Evolutionary conservation across 2,888 invertebrate species (phyloP).

Genomic region (Leucophenga maculata): DNA sequence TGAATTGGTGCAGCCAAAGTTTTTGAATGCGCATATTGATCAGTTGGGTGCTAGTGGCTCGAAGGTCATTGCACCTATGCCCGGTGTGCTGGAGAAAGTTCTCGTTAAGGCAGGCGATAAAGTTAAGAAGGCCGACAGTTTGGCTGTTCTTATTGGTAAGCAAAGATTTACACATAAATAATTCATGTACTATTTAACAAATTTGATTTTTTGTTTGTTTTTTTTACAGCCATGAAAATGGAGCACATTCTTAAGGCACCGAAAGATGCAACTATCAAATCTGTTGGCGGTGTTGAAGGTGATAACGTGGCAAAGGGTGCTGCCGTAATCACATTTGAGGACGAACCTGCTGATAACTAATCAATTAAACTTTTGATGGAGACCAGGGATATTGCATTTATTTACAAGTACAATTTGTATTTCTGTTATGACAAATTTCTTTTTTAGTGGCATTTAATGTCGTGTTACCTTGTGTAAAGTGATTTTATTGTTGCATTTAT

Average conservation of each 20-base stretch:
- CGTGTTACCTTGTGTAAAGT: slow-evolving; percentile 33
- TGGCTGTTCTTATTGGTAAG: slow-evolving; percentile 87
- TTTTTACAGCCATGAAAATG: slow-evolving; percentile 95
- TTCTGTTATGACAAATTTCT: slow-evolving; percentile 20
- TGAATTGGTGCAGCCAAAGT: slow-evolving; percentile 77
- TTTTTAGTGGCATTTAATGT: slow-evolving; percentile 21
- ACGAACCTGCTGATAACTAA: slow-evolving; percentile 49
- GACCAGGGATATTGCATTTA: slow-evolving; percentile 62
- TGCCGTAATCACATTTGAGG: slow-evolving; percentile 76
- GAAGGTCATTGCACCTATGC: slow-evolving; percentile 90
- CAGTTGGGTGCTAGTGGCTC: slow-evolving; percentile 73
- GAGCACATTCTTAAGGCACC: slow-evolving; percentile 94
- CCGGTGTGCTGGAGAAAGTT: slow-evolving; percentile 94
- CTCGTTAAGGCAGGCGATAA: slow-evolving; percentile 85
- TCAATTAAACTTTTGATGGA: slow-evolving; percentile 15
- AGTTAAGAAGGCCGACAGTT: slow-evolving; percentile 89
- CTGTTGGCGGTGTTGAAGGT: slow-evolving; percentile 81
- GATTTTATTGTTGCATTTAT: slow-evolving; percentile 55
- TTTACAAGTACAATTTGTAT: slow-evolving; percentile 37
- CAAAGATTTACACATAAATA: neutral
- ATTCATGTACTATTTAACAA: neutral
- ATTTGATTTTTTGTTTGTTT: slow-evolving; percentile 8
- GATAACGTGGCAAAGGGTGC: slow-evolving; percentile 87
- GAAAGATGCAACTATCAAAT: slow-evolving; percentile 82
- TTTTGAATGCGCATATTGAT: slow-evolving; percentile 72